Evolutionary conservation across 1,140 invertebrate genomes (phyloP).

Genomic region (Drosophila sproati): DNA sequence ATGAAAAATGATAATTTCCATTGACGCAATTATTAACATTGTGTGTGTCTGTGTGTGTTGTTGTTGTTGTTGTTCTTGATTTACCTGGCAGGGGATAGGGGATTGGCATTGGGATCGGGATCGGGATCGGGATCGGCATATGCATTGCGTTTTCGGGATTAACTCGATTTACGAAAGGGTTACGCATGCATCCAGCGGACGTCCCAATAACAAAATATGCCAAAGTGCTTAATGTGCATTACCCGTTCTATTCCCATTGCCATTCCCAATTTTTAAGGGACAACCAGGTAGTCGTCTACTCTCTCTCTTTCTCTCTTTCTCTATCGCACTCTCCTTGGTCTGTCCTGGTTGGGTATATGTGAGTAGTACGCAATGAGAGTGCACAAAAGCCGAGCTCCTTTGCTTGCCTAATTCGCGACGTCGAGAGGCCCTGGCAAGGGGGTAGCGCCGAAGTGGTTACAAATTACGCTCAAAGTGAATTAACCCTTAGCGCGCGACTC

Average conservation of each 20-base stretch:
- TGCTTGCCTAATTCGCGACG: slow-evolving; percentile 29
- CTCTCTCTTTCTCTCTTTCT: slow-evolving; percentile 1
- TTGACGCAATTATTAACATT: slow-evolving; percentile 52
- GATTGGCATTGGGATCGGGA: slow-evolving; percentile 5
- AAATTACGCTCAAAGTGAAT: slow-evolving; percentile 66
- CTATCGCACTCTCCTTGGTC: not conserved
- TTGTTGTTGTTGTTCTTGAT: slow-evolving; percentile 1
- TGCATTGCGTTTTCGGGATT: slow-evolving; percentile 64
- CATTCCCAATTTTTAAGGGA: slow-evolving; percentile 7
- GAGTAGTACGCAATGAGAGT: slow-evolving; percentile 50
- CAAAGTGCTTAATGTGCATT: slow-evolving; percentile 53
- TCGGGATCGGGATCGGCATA: slow-evolving; percentile 18
- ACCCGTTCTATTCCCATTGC: slow-evolving; percentile 31
- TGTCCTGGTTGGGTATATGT: slow-evolving; percentile 32
- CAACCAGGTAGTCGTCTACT: slow-evolving; percentile 51
- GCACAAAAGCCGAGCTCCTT: slow-evolving; percentile 51
- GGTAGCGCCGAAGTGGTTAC: slow-evolving; percentile 52
- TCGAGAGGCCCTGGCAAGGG: slow-evolving; percentile 17
- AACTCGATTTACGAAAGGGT: slow-evolving; percentile 77
- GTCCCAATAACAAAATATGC: slow-evolving; percentile 64
- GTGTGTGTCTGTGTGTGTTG: slow-evolving; percentile 11
- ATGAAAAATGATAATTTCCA: slow-evolving; percentile 79
- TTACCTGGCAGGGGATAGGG: slow-evolving; percentile 37
- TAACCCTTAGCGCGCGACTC: slow-evolving; percentile 51
- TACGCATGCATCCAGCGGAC: slow-evolving; percentile 56